Base-by-base conservation (phyloP, 2,797 vertebrate species). In the Amblyopsis hoosieri region DNA sequence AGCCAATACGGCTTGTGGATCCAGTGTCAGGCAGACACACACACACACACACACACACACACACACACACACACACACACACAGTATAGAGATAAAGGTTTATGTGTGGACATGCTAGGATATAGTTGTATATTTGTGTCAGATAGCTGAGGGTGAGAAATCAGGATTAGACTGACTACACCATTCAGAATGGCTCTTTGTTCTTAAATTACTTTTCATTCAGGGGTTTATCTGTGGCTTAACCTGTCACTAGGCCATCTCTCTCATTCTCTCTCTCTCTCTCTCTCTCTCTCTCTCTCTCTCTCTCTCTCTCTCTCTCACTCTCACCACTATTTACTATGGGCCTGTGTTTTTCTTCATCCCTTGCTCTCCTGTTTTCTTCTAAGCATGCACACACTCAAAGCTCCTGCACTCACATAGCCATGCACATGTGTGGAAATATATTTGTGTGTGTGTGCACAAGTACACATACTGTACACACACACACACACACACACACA, bases 91-190 rank as follows among this genome's bases (percentile, higher is more conserved):
- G 75, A 81, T 81, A 80, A 78, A 67, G 57, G 2, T 42, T 31
- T 56, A 48, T 59, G 64, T 45, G 31, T 61, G 49, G 63, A 58
- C 60, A 42, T 69, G 48, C 62, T 73, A 48, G 65, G 71, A 75
- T 69, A 49, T 76, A 83, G 71, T 66, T 74, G 60, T 69, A 78
- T 70, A 60, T 29, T 29, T 29, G 23, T 73, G 67, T 69, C 63
- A 64, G 69, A 61, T 75, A 56, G 68, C 63, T 64, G 69, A 61
- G 73, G 54, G 68, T 52, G n/a, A 63, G 45, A 79, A 71, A 75
- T 67, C 71, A 68, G 23, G 71, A 71, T 69, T 62, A 46, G 54
- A 33, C 23, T 29, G 23, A 29, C 23, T 29, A 29, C 23, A 29
- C 55, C 67, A 67, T 76, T 53, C 60, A 66, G 60, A 52, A 31